phyloP scores from a whole-genome alignment of 2,797 vertebrate genomes.

The Crenuchus spilurus region DNA sequence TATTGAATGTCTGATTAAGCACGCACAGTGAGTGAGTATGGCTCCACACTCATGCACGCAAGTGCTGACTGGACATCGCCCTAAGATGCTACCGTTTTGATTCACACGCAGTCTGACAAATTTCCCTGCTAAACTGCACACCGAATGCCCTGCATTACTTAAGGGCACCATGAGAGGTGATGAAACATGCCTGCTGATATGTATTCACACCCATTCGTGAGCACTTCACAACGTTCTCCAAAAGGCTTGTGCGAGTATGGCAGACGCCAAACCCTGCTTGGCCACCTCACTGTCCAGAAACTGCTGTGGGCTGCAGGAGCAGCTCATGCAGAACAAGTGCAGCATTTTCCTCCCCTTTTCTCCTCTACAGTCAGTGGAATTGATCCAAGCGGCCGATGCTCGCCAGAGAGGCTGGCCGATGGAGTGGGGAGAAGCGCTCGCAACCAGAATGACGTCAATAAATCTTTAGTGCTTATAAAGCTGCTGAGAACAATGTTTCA shows the following conservation, averaged over 20 bases:
- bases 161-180: not conserved
- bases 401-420: constrained; percentile 18
- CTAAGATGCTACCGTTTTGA: not conserved
- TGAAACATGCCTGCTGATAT: constrained; percentile 5
- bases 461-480: constrained; percentile 59
- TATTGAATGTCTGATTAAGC: constrained; percentile 14
- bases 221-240: constrained; percentile 27
- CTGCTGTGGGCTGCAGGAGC: constrained; percentile 57
- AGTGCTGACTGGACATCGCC: not conserved
- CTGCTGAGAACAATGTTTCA: constrained; percentile 55
- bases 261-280: constrained; percentile 1
- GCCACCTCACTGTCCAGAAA: constrained; percentile 46
- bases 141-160: not conserved
- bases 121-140: not conserved
- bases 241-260: constrained; percentile 10
- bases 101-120: not conserved
- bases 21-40: not conserved
- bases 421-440: constrained; percentile 13
- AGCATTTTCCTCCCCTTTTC: constrained; percentile 57
- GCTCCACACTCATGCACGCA: not conserved
- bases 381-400: constrained; percentile 51
- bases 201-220: constrained; percentile 16
- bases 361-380: constrained; percentile 55
- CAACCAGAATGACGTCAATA: constrained; percentile 48
- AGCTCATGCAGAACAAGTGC: constrained; percentile 64